phyloP scores from a whole-genome alignment of 2,888 invertebrate species.

The Nephrotoma flavescens region DNA sequence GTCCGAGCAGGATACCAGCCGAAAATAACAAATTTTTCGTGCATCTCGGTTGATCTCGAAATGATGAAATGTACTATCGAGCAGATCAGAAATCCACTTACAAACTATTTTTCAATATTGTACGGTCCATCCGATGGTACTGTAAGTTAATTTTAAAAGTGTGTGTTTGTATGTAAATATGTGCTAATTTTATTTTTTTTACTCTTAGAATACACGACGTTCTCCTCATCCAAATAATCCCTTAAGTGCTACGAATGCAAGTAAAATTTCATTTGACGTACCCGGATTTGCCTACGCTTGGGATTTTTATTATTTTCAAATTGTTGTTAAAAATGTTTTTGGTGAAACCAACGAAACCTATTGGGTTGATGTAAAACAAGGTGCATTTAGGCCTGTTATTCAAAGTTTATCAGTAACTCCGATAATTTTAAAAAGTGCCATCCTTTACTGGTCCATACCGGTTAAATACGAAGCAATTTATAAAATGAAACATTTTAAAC shows the following conservation, averaged over 20 bases:
- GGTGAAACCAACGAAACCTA: not conserved
- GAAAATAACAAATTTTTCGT: not conserved
- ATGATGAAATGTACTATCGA: not conserved
- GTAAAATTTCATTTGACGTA: not conserved
- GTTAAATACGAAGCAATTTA: no score
- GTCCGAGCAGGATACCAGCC: not conserved
- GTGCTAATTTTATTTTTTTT: not conserved
- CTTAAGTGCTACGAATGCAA: not conserved
- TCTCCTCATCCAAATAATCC: not conserved
- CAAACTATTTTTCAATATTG: not conserved
- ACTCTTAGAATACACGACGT: not conserved
- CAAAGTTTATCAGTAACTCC: not conserved
- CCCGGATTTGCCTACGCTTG: not conserved
- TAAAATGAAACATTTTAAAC: no score
- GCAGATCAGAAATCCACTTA: not conserved
- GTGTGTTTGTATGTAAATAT: not conserved
- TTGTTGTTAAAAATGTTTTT: not conserved
- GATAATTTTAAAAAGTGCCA: not conserved
- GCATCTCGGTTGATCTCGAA: not conserved
- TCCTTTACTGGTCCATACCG: not conserved
- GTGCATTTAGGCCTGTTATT: not conserved
- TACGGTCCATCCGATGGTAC: not conserved
- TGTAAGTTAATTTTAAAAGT: not conserved
- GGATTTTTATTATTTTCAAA: not conserved
- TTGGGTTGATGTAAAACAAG: not conserved